Evolutionary conservation across 2,888 invertebrate genomes (phyloP).

Genomic region (Tachina fera): DNA sequence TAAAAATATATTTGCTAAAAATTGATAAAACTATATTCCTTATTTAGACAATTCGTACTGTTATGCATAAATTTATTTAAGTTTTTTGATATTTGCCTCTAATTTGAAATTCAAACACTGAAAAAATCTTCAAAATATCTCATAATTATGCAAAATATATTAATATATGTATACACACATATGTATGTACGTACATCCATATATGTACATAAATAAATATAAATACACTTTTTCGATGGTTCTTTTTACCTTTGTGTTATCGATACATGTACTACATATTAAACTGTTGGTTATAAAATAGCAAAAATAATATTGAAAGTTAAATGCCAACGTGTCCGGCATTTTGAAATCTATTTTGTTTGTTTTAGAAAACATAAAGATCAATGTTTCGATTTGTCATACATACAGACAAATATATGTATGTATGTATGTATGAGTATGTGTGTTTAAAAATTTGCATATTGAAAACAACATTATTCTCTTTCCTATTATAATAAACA

Average conservation of each 20-base stretch:
- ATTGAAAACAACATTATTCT: not conserved
- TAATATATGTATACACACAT: no score
- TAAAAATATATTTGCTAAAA: no score
- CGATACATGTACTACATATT: not conserved
- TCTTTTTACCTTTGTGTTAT: not conserved
- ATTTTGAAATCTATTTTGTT: constrained; percentile 39
- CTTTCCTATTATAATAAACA: not conserved
- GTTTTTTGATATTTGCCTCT: no score
- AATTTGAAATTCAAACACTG: no score
- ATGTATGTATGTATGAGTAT: not conserved
- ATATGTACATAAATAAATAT: no score
- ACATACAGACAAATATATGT: not conserved
- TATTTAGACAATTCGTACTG: no score
- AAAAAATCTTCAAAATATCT: no score
- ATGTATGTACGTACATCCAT: no score
- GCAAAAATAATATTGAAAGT: not conserved
- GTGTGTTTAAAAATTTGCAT: constrained; percentile 10
- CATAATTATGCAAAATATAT: no score
- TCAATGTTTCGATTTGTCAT: constrained; percentile 54
- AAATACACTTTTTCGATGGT: no score
- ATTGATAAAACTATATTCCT: no score
- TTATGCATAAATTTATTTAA: no score
- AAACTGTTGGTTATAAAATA: constrained; percentile 1
- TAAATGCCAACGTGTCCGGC: constrained; percentile 47
- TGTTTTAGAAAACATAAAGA: constrained; percentile 27